Evolutionary conservation across 2,888 invertebrate species (phyloP).

Genomic region (Dryobotodes eremita): DNA sequence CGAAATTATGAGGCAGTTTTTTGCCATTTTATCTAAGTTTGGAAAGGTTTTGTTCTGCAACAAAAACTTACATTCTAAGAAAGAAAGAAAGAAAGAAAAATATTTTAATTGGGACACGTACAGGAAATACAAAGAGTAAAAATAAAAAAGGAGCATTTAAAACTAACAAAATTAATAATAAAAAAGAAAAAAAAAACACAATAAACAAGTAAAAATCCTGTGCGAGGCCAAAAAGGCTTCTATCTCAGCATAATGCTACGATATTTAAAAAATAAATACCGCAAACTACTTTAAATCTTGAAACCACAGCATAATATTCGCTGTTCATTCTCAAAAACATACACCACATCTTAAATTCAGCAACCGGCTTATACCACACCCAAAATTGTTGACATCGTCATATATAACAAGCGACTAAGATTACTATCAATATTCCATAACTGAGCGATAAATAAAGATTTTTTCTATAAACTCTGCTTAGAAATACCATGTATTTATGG

Average conservation of each 20-base stretch:
- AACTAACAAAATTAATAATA: too few relatives aligned
- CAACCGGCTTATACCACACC: slow-evolving; percentile 24
- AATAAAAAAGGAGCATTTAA: too few relatives aligned
- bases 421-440: slow-evolving; percentile 77
- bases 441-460: slow-evolving; percentile 82
- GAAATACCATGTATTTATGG: slow-evolving; percentile 81
- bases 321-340: slow-evolving; percentile 1
- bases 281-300: background rate
- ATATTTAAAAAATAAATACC: too few relatives aligned
- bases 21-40: background rate
- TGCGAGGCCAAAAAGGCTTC: too few relatives aligned
- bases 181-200: too few relatives aligned
- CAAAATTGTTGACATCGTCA: slow-evolving; percentile 69
- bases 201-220: too few relatives aligned
- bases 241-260: too few relatives aligned
- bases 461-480: slow-evolving; percentile 73
- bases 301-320: slow-evolving; percentile 10
- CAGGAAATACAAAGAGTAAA: too few relatives aligned
- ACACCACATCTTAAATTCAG: slow-evolving; percentile 17
- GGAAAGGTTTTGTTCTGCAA: background rate
- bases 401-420: slow-evolving; percentile 69
- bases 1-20: too few relatives aligned
- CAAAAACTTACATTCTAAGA: background rate
- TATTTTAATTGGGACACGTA: too few relatives aligned
- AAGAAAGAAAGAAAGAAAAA: too few relatives aligned